Percentiles rank a stretch among this genome's conserved stretches.
Evolutionary conservation across 2,113 vertebrate genomes (phyloP).

Genomic region (Malurus alboscapulatus): DNA sequence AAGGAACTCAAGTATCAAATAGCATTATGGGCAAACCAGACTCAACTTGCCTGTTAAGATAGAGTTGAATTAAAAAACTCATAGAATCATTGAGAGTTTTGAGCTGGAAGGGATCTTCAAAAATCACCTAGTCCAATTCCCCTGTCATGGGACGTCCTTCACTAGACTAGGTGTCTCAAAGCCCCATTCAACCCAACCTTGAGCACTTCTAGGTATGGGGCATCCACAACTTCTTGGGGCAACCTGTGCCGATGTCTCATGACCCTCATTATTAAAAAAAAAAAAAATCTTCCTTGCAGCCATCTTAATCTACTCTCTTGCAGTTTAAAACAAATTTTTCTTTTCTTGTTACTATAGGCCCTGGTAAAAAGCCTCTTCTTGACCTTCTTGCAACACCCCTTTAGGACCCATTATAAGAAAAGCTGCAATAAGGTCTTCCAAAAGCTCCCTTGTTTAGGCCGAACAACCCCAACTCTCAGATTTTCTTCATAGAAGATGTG

Average conservation of each 20-base stretch:
- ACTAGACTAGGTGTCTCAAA: background rate
- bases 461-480: background rate
- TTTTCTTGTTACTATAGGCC: background rate
- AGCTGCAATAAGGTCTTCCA: background rate
- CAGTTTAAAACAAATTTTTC: background rate
- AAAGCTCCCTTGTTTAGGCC: background rate
- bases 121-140: background rate
- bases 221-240: background rate
- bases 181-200: background rate
- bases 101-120: background rate
- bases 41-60: background rate
- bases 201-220: background rate
- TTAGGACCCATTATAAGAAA: background rate
- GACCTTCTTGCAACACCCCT: background rate
- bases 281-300: background rate
- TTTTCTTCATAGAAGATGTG: background rate
- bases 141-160: background rate
- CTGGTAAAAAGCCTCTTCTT: background rate
- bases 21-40: background rate
- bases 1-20: background rate
- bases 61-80: background rate
- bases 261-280: background rate
- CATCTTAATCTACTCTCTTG: background rate
- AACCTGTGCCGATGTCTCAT: background rate
- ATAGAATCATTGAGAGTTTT: background rate